Evolutionary conservation across 2,888 invertebrate species (phyloP).

Genomic region (Nemotelus pantherinus): DNA sequence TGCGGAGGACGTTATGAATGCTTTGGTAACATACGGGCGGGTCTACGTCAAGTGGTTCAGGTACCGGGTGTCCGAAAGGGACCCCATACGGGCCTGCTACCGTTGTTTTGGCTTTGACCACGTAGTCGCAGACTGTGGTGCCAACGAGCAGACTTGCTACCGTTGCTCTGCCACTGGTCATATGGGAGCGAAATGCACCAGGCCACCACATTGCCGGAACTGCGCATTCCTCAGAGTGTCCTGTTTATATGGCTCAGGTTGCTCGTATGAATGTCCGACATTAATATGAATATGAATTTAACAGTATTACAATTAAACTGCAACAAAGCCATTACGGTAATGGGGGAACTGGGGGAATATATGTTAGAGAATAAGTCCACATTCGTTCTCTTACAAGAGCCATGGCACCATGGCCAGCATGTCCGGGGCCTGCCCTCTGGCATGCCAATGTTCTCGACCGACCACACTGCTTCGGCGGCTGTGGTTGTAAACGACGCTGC

Average conservation of each 20-base stretch:
- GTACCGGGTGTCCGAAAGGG: not conserved
- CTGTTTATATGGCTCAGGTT: slow-evolving; percentile 5
- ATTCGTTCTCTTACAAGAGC: not conserved
- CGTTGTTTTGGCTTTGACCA: slow-evolving; percentile 26
- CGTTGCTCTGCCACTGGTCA: slow-evolving; percentile 2
- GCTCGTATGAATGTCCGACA: not conserved
- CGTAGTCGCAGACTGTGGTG: not conserved
- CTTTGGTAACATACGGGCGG: not conserved
- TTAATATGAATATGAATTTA: not conserved
- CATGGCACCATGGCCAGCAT: not conserved
- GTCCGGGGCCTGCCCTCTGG: not conserved
- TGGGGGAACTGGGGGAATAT: not conserved
- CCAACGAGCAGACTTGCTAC: not conserved
- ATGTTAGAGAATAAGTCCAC: not conserved
- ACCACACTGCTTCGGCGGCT: not conserved
- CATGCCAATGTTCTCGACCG: not conserved
- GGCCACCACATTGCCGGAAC: not conserved
- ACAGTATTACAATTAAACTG: no score
- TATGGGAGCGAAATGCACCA: not conserved
- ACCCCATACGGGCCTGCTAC: not conserved
- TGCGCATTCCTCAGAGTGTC: not conserved
- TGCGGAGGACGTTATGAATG: not conserved
- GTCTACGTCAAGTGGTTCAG: slow-evolving; percentile 17
- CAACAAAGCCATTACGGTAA: not conserved
- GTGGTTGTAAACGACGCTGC: not conserved